A percentile compares a stretch with the other conserved stretches of the same genome.
phyloP scores from a whole-genome alignment of 2,888 invertebrate species.

The Cephus runcator region DNA sequence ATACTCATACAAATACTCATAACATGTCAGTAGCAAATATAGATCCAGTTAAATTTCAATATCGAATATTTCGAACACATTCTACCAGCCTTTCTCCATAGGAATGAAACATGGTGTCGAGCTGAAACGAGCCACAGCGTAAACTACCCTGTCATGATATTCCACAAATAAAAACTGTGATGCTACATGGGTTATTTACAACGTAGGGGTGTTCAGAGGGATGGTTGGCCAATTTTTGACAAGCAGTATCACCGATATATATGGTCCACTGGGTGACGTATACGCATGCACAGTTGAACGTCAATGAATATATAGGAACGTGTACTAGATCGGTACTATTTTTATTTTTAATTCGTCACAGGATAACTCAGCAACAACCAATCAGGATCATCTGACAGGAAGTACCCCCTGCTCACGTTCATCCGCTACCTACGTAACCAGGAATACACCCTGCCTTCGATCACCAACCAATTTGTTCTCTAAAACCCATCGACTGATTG shows the following conservation, averaged over 20 bases:
- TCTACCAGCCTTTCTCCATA: not conserved
- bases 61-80: not conserved
- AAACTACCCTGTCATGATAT: slow-evolving; percentile 45
- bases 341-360: slow-evolving; percentile 32
- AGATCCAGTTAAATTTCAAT: not conserved
- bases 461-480: slow-evolving; percentile 60
- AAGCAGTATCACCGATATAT: slow-evolving; percentile 26
- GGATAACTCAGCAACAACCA: slow-evolving; percentile 63
- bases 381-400: slow-evolving; percentile 64
- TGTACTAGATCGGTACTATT: not conserved
- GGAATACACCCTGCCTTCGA: slow-evolving; percentile 34
- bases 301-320: not conserved
- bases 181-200: slow-evolving; percentile 43
- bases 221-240: slow-evolving; percentile 41
- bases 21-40: not conserved
- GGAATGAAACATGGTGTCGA: slow-evolving; percentile 44
- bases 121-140: slow-evolving; percentile 26
- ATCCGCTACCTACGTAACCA: slow-evolving; percentile 29
- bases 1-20: not conserved
- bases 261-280: not conserved
- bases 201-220: slow-evolving; percentile 25
- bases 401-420: slow-evolving; percentile 40
- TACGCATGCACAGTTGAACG: not conserved
- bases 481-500: slow-evolving; percentile 61
- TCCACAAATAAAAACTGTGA: slow-evolving; percentile 50